Evolutionary conservation across 53 echinoderm and acorn worm species (phyloP), one percentile per base, ranked within the genome.

Genomic region (Henricia sp.): DNA sequence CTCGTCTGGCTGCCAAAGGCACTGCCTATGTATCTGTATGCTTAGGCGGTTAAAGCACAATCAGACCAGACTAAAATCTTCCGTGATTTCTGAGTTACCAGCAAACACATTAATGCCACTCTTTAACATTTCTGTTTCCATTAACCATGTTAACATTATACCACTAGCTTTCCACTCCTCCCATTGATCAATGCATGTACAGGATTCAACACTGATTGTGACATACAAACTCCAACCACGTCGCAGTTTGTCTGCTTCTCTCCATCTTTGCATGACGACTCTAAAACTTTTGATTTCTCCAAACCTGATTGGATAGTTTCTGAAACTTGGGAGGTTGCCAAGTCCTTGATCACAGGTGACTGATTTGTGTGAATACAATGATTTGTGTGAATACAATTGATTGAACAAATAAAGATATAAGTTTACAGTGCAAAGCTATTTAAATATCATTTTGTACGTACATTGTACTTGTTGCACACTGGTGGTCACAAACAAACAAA

Each of bases 121-220:
- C 37, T 26, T n/a, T 17, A 6, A 52, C 73, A 74, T 12, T 58
- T 11, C 56, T 50, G 30, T 30, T 32, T 64, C 44, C 48, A 63
- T 50, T 80, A 78, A 80, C 80, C 80, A 80, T 43, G 62, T 80
- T 80, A 80, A 23, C 80, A 80, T 50, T 32, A n/a, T n/a, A 63
- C 50, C 63, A 21, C 1, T 34, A 62, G 63, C 33, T 41, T 12
- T 44, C 38, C 62, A 80, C 64, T 34, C 50, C 63, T n/a, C 29
- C 44, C 27, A 63, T 34, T 50, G n/a, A 20, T 13, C 60, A 60
- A 42, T 77, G 77, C 77, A 57, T 59, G 77, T 55, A 6, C 77
- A n/a, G 26, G 77, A n/a, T n/a, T n/a, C n/a, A n/a, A n/a, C n/a
- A n/a, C n/a, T n/a, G n/a, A n/a, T n/a, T n/a, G n/a, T n/a, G n/a